Evolutionary conservation across 2,888 invertebrate genomes (phyloP), one percentile per base, ranked within the genome.

Genomic region (Amiota mariae): DNA sequence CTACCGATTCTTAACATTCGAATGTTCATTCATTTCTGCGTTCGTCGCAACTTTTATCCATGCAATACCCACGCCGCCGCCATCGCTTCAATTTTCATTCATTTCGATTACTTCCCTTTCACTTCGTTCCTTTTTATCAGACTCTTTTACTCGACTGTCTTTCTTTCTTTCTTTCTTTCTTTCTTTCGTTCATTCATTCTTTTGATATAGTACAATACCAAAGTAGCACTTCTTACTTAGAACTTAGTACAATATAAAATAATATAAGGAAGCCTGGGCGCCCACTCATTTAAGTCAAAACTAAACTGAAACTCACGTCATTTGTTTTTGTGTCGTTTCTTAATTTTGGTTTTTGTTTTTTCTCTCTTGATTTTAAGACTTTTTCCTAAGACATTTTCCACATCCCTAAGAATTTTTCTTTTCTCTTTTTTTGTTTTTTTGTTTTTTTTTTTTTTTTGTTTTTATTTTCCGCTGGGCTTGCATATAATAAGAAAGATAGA

Each of bases 401-500:
- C 59, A 18, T 59, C 12, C 24, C 20, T 18, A 24, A 10, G 59
- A 18, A 59, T 20, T 59, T 20, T 24, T 59, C 79, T 80, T 80
- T 81, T 74, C 49, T 54, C 66, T 46, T 73, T 79, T 77, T 67
- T n/a, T n/a, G n/a, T 48, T 54, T 48, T 72, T 48, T 54, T 48
- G 57, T 46, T 64, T n/a, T 24, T 10, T 73, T 79, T 77, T 67
- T 48, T 54, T 48, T 72, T 48, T 54, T 48, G 57, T 46, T 64
- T n/a, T 24, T 10, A 49, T 71, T 71, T 71, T 71, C 12, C 49
- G 71, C 76, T 73, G 77, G 73, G 74, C 73, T 73, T 61, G 78
- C 79, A 73, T 63, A 76, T 73, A 77, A n/a, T n/a, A n/a, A n/a
- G n/a, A n/a, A n/a, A n/a, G 2, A 24, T 24, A 3, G 61, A 61